Evolutionary conservation across 1,140 invertebrate genomes (phyloP).

Genomic region (Pomacea maculata): DNA sequence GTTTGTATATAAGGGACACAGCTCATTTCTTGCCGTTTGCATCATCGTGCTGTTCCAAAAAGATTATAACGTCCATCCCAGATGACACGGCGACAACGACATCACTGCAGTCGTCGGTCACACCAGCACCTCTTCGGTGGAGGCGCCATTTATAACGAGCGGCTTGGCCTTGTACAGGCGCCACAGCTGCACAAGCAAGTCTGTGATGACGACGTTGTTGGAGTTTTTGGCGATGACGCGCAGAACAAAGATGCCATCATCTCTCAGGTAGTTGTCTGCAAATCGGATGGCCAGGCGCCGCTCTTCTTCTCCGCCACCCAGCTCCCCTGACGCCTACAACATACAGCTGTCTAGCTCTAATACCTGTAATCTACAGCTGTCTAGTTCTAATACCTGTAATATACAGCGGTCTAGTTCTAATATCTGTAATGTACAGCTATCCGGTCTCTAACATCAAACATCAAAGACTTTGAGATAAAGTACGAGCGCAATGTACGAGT

Average conservation of each 20-base stretch:
- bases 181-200: slow-evolving; percentile 59
- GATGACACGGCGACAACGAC: not conserved
- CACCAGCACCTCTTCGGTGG: slow-evolving; percentile 39
- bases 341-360: too few species aligned
- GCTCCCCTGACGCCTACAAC: slow-evolving; percentile 29
- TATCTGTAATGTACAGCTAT: too few species aligned
- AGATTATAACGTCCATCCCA: too few species aligned
- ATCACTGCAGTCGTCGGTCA: not conserved
- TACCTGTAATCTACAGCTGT: too few species aligned
- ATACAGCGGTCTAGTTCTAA: too few species aligned
- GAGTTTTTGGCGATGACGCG: slow-evolving; percentile 60
- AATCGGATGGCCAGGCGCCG: slow-evolving; percentile 53
- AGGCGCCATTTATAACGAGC: slow-evolving; percentile 43
- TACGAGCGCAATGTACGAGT: too few species aligned
- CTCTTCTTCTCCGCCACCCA: slow-evolving; percentile 50
- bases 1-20: too few species aligned
- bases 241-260: slow-evolving; percentile 63
- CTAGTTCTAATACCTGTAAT: too few species aligned
- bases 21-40: too few species aligned
- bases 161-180: slow-evolving; percentile 55
- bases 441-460: too few species aligned
- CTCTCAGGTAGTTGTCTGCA: slow-evolving; percentile 57
- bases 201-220: slow-evolving; percentile 59
- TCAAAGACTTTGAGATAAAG: too few species aligned
- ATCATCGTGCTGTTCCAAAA: too few species aligned